A percentile compares a stretch with the other conserved stretches of the same genome.
These are phyloP conservation scores for Troides helena DNA, from an alignment of 2,888 invertebrate genomes.

Conservation along the genomic window DNA sequence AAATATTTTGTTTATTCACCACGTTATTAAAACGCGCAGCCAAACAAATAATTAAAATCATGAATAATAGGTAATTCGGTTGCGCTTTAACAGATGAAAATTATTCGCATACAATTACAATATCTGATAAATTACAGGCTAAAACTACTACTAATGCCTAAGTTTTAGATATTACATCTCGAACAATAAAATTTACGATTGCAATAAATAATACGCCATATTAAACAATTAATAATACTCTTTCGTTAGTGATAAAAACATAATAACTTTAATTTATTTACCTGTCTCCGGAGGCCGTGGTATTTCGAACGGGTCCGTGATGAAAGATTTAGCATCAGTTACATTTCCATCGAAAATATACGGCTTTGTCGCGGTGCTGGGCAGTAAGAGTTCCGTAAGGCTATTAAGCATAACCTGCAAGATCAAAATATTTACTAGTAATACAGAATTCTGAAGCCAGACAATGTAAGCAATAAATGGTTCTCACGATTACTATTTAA, in stretches of 20 bases:
- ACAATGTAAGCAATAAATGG: background rate
- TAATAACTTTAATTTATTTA: slow-evolving; percentile 32
- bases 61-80: background rate
- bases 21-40: too few species aligned
- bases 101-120: background rate
- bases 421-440: slow-evolving; percentile 7
- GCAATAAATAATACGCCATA: too few species aligned
- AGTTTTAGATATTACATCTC: background rate
- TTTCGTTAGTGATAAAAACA: background rate
- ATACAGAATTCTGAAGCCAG: background rate
- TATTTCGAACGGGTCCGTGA: slow-evolving; percentile 48
- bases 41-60: background rate
- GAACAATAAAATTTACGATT: background rate
- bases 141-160: background rate
- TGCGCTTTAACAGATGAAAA: background rate
- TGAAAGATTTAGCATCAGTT: slow-evolving; percentile 45
- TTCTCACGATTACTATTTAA: background rate
- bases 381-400: slow-evolving; percentile 55
- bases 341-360: slow-evolving; percentile 51
- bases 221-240: too few species aligned
- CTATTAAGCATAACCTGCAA: slow-evolving; percentile 60
- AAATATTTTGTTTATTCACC: background rate
- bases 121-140: background rate
- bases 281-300: slow-evolving; percentile 47
- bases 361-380: slow-evolving; percentile 48